Percentiles rank a stretch among this genome's conserved stretches.
These are phyloP conservation scores for Antheraea yamamai DNA, from an alignment of 2,888 invertebrate genomes.

Conservation along the genomic window DNA sequence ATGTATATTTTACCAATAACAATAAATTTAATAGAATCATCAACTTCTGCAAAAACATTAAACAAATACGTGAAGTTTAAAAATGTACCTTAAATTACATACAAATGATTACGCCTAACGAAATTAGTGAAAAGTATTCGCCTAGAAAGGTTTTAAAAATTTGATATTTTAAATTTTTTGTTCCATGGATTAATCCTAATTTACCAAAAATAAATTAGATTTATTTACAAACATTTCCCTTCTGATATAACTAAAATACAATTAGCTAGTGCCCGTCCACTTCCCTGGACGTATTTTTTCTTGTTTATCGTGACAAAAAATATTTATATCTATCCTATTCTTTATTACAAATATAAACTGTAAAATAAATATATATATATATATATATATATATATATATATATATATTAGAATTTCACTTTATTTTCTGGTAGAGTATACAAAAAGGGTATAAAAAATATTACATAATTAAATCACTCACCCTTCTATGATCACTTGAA, in stretches of 20 bases:
- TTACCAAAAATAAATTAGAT: neutral
- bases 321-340: too few species aligned
- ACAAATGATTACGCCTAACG: neutral
- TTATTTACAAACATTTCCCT: too few species aligned
- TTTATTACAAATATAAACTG: too few species aligned
- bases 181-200: neutral
- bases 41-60: neutral
- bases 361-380: too few species aligned
- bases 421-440: neutral
- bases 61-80: neutral
- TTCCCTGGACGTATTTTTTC: too few species aligned
- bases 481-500: conserved; percentile 70
- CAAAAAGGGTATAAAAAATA: neutral
- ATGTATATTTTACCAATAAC: neutral
- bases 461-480: conserved; percentile 42
- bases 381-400: too few species aligned
- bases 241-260: too few species aligned
- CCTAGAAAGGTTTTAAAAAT: too few species aligned
- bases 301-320: too few species aligned
- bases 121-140: neutral
- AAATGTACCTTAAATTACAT: neutral
- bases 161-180: neutral
- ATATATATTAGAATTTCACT: too few species aligned
- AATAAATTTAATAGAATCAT: neutral
- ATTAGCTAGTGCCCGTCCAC: too few species aligned